Base-by-base conservation (phyloP, 2,113 vertebrate species). In the Rhabdomys dilectus region DNA sequence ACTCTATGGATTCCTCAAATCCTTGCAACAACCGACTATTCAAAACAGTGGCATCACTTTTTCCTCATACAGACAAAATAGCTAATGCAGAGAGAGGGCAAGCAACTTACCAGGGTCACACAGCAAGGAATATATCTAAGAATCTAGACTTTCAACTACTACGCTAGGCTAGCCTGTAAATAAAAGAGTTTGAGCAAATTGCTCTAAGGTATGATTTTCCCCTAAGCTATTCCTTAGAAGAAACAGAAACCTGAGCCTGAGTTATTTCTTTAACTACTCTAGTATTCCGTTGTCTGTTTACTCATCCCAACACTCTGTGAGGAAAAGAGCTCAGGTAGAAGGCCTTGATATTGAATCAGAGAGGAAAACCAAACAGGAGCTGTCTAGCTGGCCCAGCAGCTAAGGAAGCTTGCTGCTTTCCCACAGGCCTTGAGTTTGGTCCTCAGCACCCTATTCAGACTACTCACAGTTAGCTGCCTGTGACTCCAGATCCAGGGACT, bases 101-200 rank as follows among this genome's bases (percentile, higher is more conserved):
- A 87, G 29, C 39, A 31, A 36, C 4, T 81, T 39, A 21, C 21
- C 2, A 29, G 10, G 16, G 51, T 31, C 51, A 53, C 8, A 39
- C 1, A 31, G 2, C 11, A 80, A 66, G 64, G 3, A 45, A 22
- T 11, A 4, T 64, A n/a, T 5, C 2, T 22, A 16, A 60, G 73
- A 16, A 19, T 87, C 70, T 36, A 21, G 24, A 13, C 26, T 66
- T 56, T 58, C 15, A 22, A 6, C 8, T 36, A 62, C 24, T 4
- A n/a, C 0, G 29, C 7, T 4, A 0, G 51, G 29, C 7, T 4
- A 0, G 42, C n/a, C 45, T 58, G 2, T 9, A 7, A 21, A 31
- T 22, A 72, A n/a, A n/a, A 68, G 1, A n/a, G 19, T 53, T 66
- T 78, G 13, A 22, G 0, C 62, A 10, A 62, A 12, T 8, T 51